Evolutionary conservation across 2,888 invertebrate genomes (phyloP), one percentile per base, ranked within the genome.

Genomic region (Tortricodes alternella): DNA sequence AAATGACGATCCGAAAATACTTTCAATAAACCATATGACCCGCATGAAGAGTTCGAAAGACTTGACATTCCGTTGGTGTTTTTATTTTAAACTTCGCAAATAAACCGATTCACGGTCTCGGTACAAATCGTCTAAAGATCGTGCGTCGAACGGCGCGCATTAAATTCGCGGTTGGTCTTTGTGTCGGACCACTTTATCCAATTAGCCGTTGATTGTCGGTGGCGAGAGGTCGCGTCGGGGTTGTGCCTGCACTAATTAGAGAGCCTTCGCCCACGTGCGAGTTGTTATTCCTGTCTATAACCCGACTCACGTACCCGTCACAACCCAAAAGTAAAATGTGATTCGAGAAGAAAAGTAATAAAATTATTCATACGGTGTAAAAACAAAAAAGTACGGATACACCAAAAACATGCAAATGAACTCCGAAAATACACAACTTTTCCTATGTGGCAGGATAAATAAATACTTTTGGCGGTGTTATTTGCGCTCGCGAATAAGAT

Each of bases 191-290:
- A 82, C 80, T 89, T 87, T 80, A 87, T 86, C 80, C 82, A 85
- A 88, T 89, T 84, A 84, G 63, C 70, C 76, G 79, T 78, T 86
- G 85, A 87, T 86, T 87, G 89, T 70, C 68, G 63, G 83, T 78
- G 83, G 71, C 84, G 73, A 81, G 78, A 88, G 89, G 89, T 89
- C 89, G 87, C 74, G 86, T 82, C 75, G 84, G 82, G 84, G 79
- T 81, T 84, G 83, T 76, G 73, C 69, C 76, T 71, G 76, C 73
- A 74, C 72, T 87, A 87, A 89, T 89, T 88, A 87, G 78, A n/a
- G n/a, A 76, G 71, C 77, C 78, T 75, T 80, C 81, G 79, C 85
- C 86, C 80, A 80, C 83, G 77, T 80, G 79, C 67, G 68, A 63
- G 71, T 75, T 74, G 72, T 74, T 68, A 64, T 68, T 65, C 61